These are phyloP conservation scores for Hemitrygon akajei DNA, from an alignment of 2,797 vertebrate genomes.

Conservation along the genomic window DNA sequence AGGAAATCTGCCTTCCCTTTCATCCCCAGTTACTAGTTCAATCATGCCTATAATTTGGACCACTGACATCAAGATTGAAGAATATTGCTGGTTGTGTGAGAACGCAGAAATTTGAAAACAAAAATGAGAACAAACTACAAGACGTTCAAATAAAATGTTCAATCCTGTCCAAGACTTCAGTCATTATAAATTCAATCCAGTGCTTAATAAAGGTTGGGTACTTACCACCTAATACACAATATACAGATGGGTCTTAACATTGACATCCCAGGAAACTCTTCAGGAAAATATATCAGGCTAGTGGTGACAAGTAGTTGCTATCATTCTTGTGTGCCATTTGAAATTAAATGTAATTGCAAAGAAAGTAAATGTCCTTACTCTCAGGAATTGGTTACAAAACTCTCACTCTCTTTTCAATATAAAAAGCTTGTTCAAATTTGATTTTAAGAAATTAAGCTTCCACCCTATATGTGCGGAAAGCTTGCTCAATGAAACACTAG, in stretches of 20 bases:
- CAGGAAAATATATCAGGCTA: background rate
- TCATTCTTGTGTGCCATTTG: background rate
- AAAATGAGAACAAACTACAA: background rate
- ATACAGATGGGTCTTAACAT: background rate
- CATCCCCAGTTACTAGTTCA: background rate
- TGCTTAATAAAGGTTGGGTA: background rate
- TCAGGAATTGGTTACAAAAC: background rate
- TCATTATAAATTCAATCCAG: background rate
- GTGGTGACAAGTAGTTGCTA: slow-evolving; percentile 6
- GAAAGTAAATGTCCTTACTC: slow-evolving; percentile 17
- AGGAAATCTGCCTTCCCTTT: background rate
- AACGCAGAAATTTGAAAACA: background rate
- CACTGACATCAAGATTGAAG: background rate
- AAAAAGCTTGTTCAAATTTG: background rate
- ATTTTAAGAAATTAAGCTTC: background rate
- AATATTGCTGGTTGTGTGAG: background rate
- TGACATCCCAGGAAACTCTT: background rate
- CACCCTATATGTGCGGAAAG: background rate
- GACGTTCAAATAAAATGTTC: background rate
- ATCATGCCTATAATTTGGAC: background rate
- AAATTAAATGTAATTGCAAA: slow-evolving; percentile 8
- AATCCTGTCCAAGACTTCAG: background rate
- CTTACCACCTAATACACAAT: background rate
- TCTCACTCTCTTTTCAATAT: background rate
- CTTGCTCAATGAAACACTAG: background rate